phyloP scores from a whole-genome alignment of 2,888 invertebrate genomes.

The Keiferia lycopersicella region DNA sequence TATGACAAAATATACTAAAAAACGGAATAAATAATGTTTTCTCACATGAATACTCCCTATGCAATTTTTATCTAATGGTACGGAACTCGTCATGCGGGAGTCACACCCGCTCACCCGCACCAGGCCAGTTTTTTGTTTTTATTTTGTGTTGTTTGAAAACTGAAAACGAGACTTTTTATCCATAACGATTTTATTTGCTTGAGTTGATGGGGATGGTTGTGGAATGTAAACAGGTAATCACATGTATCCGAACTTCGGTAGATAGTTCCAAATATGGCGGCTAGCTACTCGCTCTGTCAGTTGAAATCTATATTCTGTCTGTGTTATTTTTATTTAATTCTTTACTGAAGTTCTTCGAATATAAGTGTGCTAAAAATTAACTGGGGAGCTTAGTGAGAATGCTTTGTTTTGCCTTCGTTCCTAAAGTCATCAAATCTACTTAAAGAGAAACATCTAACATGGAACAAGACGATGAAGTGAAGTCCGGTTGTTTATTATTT shows the following conservation, averaged over 20 bases:
- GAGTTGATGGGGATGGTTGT: too few species aligned
- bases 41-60: too few species aligned
- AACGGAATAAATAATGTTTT: too few species aligned
- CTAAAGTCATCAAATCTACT: conserved; percentile 32
- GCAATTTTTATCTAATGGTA: too few species aligned
- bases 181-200: too few species aligned
- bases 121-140: too few species aligned
- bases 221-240: too few species aligned
- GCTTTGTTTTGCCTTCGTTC: conserved; percentile 47
- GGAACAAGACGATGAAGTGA: conserved; percentile 88
- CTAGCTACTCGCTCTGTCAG: background rate
- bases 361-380: background rate
- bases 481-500: conserved; percentile 88
- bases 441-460: conserved; percentile 57
- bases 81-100: too few species aligned
- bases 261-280: conserved; percentile 3
- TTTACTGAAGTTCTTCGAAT: background rate
- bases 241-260: background rate
- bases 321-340: background rate
- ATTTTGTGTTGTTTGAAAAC: too few species aligned
- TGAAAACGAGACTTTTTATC: too few species aligned
- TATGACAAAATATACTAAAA: too few species aligned
- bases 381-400: conserved; percentile 24
- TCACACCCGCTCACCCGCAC: too few species aligned
- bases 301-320: background rate